Evolutionary conservation across 2,797 vertebrate genomes (phyloP).

Genomic region (Notolabrus celidotus): DNA sequence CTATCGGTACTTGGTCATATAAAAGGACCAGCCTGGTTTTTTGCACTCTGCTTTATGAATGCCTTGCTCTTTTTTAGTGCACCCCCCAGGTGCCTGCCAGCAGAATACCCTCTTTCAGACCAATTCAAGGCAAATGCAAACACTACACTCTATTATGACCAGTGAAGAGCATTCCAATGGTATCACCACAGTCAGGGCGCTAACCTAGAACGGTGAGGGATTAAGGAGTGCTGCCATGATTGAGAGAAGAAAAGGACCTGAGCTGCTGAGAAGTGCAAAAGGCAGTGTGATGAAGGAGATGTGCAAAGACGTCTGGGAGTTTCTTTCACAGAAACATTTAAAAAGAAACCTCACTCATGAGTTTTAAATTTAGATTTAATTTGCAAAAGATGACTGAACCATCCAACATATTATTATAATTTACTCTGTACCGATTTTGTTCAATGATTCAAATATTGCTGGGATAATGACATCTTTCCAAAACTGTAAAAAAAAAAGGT

Average conservation of each 20-base stretch:
- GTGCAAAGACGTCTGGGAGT: constrained; percentile 15
- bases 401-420: not conserved
- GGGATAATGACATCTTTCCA: not conserved
- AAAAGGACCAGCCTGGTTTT: constrained; percentile 81
- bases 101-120: constrained; percentile 81
- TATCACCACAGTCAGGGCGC: constrained; percentile 71
- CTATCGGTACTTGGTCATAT: constrained; percentile 73
- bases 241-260: constrained; percentile 56
- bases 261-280: constrained; percentile 44
- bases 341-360: not conserved
- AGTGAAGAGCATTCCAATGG: constrained; percentile 79
- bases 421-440: not conserved
- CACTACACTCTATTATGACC: constrained; percentile 81
- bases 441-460: not conserved
- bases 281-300: constrained; percentile 41
- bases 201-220: constrained; percentile 66
- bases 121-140: constrained; percentile 82
- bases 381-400: not conserved
- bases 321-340: constrained; percentile 7
- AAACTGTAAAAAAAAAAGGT: not conserved
- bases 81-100: constrained; percentile 79
- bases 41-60: constrained; percentile 82
- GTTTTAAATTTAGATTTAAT: not conserved
- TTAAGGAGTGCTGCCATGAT: constrained; percentile 63
- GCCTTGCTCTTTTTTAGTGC: constrained; percentile 83